Evolutionary conservation across 2,113 vertebrate species (phyloP).

Genomic region (Archilochus colubris): DNA sequence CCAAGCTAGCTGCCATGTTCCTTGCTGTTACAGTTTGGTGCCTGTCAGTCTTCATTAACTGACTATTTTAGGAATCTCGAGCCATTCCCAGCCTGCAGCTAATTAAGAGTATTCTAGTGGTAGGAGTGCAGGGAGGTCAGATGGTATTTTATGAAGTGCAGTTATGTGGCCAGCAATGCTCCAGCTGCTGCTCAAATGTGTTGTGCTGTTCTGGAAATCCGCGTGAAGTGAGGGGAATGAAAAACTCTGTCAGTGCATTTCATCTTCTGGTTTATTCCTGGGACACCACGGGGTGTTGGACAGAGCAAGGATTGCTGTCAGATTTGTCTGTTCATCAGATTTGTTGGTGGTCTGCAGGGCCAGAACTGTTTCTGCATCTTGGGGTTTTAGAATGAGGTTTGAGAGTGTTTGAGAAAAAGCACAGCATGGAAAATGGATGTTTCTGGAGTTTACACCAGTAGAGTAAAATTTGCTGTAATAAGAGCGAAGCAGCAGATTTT

Average conservation of each 20-base stretch:
- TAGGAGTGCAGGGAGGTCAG: constrained; percentile 58
- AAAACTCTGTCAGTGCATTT: background rate
- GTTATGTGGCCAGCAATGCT: constrained; percentile 60
- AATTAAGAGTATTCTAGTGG: constrained; percentile 51
- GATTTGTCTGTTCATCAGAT: background rate
- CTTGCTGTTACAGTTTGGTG: constrained; percentile 12
- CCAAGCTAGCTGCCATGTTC: constrained; percentile 28
- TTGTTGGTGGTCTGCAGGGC: background rate
- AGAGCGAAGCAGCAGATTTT: background rate
- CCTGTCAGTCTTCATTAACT: constrained; percentile 58
- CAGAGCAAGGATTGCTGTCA: background rate
- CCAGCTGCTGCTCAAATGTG: constrained; percentile 41
- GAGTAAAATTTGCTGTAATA: background rate
- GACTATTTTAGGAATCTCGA: constrained; percentile 46
- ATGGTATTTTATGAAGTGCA: constrained; percentile 52
- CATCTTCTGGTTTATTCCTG: background rate
- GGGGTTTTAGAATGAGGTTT: background rate
- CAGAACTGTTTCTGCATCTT: background rate
- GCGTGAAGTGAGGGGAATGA: background rate
- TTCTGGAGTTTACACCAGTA: background rate
- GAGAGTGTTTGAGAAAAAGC: background rate
- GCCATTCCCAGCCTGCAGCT: constrained; percentile 39
- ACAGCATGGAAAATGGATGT: constrained; percentile 23
- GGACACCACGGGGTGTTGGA: background rate
- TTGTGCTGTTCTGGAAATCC: background rate